phyloP scores from a whole-genome alignment of 2,113 vertebrate species.

The Ptilonorhynchus violaceus region DNA sequence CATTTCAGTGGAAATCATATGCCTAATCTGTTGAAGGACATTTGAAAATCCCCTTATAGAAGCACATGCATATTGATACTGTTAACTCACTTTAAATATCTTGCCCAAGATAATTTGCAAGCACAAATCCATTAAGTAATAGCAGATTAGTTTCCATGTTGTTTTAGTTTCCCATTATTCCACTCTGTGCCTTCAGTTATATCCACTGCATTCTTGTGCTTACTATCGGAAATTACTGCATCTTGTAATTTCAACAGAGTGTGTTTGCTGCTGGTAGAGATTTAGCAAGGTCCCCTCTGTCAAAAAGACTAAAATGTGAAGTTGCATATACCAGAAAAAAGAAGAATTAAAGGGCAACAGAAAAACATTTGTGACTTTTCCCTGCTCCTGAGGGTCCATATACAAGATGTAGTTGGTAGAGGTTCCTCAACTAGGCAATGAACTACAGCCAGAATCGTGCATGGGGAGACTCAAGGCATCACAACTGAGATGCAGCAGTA shows the following conservation, averaged over 20 bases:
- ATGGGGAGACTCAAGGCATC: background rate
- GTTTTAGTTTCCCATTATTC: background rate
- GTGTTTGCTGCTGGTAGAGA: background rate
- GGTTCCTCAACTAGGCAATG: background rate
- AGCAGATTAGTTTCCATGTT: background rate
- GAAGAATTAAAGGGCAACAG: background rate
- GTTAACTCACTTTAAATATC: background rate
- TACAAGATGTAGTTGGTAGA: background rate
- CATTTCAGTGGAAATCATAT: background rate
- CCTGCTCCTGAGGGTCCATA: background rate
- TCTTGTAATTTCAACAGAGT: background rate
- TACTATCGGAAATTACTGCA: background rate
- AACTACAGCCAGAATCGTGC: background rate
- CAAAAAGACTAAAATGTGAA: background rate
- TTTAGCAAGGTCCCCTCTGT: background rate
- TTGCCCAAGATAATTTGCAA: background rate
- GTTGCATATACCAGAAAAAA: background rate
- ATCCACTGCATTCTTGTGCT: background rate
- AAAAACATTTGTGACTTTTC: background rate
- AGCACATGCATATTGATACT: background rate
- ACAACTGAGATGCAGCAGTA: background rate
- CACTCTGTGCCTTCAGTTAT: background rate
- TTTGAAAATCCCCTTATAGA: background rate
- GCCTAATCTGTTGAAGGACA: background rate
- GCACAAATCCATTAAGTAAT: background rate